phyloP scores from a whole-genome alignment of 1,140 invertebrate species.

The Holotrichia oblita region DNA sequence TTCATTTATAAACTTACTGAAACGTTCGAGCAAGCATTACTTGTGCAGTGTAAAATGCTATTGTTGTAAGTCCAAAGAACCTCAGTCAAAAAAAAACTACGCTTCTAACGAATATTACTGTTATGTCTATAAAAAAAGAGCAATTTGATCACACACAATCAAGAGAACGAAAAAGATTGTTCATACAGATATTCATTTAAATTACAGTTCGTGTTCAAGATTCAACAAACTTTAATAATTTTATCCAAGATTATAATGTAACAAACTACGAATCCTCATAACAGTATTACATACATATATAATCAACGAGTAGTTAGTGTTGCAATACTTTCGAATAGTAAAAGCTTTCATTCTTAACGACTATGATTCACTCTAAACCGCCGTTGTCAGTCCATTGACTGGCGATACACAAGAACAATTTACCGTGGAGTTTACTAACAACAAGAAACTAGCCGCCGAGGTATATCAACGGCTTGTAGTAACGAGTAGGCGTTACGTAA shows the following conservation, averaged over 20 bases:
- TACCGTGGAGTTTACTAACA: not conserved
- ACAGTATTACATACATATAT: not conserved
- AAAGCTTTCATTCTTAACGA: not conserved
- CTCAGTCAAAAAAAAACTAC: too few species aligned
- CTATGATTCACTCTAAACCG: not conserved
- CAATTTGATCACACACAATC: too few species aligned
- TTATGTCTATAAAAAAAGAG: too few species aligned
- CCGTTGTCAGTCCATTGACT: constrained; percentile 11
- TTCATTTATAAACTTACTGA: too few species aligned
- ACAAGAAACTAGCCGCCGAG: not conserved
- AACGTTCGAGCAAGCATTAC: too few species aligned
- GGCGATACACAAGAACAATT: not conserved
- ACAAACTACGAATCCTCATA: not conserved
- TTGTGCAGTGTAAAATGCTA: too few species aligned
- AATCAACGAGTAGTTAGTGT: not conserved
- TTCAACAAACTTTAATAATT: not conserved
- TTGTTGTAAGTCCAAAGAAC: too few species aligned
- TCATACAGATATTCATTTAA: too few species aligned
- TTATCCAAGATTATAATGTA: not conserved
- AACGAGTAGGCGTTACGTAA: not conserved
- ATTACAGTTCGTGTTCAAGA: too few species aligned
- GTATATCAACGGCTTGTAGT: too few species aligned
- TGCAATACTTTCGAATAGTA: constrained; percentile 13
- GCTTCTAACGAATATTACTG: too few species aligned
- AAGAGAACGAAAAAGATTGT: too few species aligned